These are phyloP conservation scores for Anarrhichthys ocellatus DNA, from an alignment of 2,113 vertebrate genomes.

Conservation along the genomic window DNA sequence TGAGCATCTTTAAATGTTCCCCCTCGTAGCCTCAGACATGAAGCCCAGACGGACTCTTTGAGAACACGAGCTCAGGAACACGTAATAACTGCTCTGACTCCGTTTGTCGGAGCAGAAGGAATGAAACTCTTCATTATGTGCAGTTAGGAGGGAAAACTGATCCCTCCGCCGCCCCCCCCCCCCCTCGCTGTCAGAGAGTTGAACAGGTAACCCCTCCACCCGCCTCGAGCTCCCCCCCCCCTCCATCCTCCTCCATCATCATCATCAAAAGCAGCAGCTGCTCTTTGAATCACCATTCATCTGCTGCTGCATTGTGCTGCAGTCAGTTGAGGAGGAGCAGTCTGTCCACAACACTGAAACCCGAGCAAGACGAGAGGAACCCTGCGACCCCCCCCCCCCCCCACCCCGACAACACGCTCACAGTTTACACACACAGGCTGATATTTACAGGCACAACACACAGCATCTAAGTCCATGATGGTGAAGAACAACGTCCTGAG, in stretches of 20 bases:
- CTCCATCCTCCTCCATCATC: neutral
- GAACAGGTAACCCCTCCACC: conserved; percentile 57
- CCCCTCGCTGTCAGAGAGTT: neutral
- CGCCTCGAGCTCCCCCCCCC: neutral
- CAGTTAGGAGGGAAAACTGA: conserved; percentile 25
- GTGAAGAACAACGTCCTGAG: too few relatives aligned
- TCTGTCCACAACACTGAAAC: conserved; percentile 56
- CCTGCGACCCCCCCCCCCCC: conserved; percentile 13
- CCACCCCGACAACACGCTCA: neutral
- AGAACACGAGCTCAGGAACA: neutral
- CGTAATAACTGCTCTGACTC: conserved; percentile 5
- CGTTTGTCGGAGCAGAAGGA: neutral
- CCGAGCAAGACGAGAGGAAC: conserved; percentile 49
- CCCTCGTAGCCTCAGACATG: neutral
- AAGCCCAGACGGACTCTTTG: neutral
- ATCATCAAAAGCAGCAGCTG: conserved; percentile 69
- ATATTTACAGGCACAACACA: too few relatives aligned
- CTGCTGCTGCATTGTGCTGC: conserved; percentile 57
- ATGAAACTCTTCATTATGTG: conserved; percentile 41
- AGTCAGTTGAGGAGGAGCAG: conserved; percentile 44
- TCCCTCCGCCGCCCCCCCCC: neutral
- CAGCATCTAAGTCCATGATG: too few relatives aligned
- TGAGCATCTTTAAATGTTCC: neutral
- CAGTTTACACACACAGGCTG: neutral
- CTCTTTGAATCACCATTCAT: conserved; percentile 60